Evolutionary conservation across 1,140 invertebrate species (phyloP).

Genomic region (Batillaria attramentaria): DNA sequence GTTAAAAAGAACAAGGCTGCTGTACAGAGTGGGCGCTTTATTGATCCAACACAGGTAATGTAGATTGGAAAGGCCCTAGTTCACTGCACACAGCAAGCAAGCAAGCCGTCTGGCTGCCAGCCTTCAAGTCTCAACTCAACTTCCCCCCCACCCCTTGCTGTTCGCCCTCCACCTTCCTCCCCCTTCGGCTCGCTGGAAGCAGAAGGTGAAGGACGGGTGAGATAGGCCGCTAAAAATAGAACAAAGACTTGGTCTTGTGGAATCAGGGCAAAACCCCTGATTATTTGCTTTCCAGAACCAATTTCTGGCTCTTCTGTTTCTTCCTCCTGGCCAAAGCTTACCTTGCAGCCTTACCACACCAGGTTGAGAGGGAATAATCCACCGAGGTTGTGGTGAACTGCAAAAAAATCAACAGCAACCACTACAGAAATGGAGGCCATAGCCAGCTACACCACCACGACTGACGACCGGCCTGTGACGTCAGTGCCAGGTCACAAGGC

Average conservation of each 20-base stretch:
- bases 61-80: too few species aligned
- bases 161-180: background rate
- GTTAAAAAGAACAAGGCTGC: too few species aligned
- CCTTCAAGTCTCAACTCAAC: too few species aligned
- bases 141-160: too few species aligned
- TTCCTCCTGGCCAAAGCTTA: slow-evolving; percentile 14
- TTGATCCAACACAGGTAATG: too few species aligned
- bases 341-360: slow-evolving; percentile 14
- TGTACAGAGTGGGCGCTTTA: too few species aligned
- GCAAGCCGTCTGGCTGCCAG: too few species aligned
- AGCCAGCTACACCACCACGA: background rate
- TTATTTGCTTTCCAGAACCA: background rate
- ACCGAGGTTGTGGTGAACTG: background rate
- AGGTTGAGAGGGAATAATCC: slow-evolving; percentile 17
- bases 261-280: background rate
- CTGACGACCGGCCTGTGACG: slow-evolving; percentile 1
- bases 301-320: slow-evolving; percentile 4
- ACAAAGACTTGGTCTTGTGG: background rate
- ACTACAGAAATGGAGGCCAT: background rate
- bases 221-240: background rate
- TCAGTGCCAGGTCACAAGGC: background rate
- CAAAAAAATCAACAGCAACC: background rate
- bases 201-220: background rate
- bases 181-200: background rate
- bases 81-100: too few species aligned